Evolutionary conservation across 1,140 invertebrate genomes (phyloP), one percentile per base, ranked within the genome.

Genomic region (Bombus fervidus): DNA sequence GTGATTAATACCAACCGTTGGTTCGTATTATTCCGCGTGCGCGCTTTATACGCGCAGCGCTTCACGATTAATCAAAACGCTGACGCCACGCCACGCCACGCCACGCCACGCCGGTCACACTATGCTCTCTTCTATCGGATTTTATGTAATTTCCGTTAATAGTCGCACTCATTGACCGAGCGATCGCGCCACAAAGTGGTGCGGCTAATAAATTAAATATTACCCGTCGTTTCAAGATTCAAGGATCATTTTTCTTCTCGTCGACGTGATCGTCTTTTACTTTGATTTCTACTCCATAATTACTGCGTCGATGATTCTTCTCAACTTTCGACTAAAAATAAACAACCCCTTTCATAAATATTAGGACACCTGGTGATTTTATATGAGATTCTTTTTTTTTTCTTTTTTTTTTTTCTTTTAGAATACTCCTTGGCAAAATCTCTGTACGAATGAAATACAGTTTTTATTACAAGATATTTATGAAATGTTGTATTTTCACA

Each of bases 131-230:
- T 74, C 72, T 39, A 83, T 76, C 66, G 72, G 41, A 59, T 83
- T 83, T 83, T 83, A 83, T 53, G 47, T 53, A 53, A 83, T 83
- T 83, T 47, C 9, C n/a, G 71, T 83, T 83, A 81, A 81, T 73
- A 69, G 43, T 37, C 79, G 53, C 37, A 39, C 34, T 81, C 53
- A 57, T 59, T 72, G 47, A 72, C 37, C 47, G 25, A 72, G 12
- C 28, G 57, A 59, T 59, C 68, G 37, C 1, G 18, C 47, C 47
- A 18, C 47, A 53, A 18, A 53, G 1, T 53, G 47, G 18, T 18
- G 47, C 41, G 22, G 62, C 77, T 81, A 73, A 81, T 81, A 62
- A 72, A 73, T 81, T 43, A 72, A 28, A 15, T 22, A 28, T 12
- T 53, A 28, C 12, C 18, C 15, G 78, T 37, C 31, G 64, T 47